Evolutionary conservation across 2,888 invertebrate species (phyloP).

Genomic region (Cosmorhoe ocellata): DNA sequence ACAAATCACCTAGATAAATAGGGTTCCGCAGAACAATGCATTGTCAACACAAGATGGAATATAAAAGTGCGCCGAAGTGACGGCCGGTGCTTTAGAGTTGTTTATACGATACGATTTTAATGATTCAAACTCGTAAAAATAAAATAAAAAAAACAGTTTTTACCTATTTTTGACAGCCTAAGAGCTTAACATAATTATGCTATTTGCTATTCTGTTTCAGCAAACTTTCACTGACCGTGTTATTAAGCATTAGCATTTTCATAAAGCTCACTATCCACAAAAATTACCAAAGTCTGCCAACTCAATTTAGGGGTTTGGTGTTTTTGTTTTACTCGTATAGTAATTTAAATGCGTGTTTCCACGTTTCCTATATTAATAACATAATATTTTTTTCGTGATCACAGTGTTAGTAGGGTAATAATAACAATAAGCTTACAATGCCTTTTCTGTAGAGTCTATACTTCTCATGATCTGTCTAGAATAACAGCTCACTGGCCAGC

Average conservation of each 20-base stretch:
- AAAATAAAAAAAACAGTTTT: no score
- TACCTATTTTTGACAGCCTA: no score
- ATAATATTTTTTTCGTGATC: no score
- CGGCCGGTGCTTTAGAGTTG: constrained; percentile 40
- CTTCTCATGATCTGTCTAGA: no score
- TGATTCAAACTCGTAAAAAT: background rate
- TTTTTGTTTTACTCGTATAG: no score
- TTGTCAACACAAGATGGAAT: constrained; percentile 75
- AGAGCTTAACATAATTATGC: no score
- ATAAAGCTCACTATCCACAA: background rate
- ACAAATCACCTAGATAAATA: constrained; percentile 75
- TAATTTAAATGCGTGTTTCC: background rate
- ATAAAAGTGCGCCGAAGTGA: constrained; percentile 66
- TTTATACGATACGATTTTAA: constrained; percentile 52
- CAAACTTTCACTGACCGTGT: no score
- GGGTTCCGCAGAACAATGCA: constrained; percentile 70
- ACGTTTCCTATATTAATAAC: no score
- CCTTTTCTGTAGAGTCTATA: no score
- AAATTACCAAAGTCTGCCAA: background rate
- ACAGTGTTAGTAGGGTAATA: no score
- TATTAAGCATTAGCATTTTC: background rate
- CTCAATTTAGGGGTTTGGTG: background rate
- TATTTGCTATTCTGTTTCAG: background rate
- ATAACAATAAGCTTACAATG: no score
- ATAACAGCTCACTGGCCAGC: no score